A percentile compares a stretch with the other conserved stretches of the same genome.
Conservation (phyloP, 2,113 vertebrate genomes). For the Anhinga anhinga region DNA sequence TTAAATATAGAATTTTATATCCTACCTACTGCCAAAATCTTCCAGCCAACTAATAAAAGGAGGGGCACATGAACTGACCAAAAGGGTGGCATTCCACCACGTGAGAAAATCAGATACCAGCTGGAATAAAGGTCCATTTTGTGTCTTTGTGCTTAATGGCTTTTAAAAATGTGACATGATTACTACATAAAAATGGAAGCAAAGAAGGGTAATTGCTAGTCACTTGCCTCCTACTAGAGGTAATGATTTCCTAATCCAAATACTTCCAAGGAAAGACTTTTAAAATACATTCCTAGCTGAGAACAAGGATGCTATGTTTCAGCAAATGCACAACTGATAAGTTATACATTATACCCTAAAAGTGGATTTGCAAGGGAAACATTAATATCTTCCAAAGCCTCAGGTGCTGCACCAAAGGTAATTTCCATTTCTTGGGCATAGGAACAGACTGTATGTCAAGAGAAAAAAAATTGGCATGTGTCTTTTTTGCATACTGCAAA, state of each 20-base stretch:
- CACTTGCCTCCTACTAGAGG: not conserved
- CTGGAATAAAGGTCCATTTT: not conserved
- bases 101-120: not conserved
- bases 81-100: not conserved
- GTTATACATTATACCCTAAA: not conserved
- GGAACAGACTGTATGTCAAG: not conserved
- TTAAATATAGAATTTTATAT: not conserved
- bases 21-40: not conserved
- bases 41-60: not conserved
- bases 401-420: not conserved
- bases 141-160: not conserved
- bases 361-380: slow-evolving; percentile 13
- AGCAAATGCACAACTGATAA: not conserved
- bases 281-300: slow-evolving; percentile 23
- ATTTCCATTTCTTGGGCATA: slow-evolving; percentile 42
- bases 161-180: not conserved
- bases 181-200: not conserved
- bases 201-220: not conserved
- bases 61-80: not conserved
- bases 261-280: not conserved
- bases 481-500: not conserved
- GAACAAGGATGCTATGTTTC: not conserved
- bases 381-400: not conserved
- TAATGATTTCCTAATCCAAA: not conserved
- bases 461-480: not conserved